Evolutionary conservation across 1,140 invertebrate species (phyloP).

Genomic region (Zeugodacus cucurbitae): DNA sequence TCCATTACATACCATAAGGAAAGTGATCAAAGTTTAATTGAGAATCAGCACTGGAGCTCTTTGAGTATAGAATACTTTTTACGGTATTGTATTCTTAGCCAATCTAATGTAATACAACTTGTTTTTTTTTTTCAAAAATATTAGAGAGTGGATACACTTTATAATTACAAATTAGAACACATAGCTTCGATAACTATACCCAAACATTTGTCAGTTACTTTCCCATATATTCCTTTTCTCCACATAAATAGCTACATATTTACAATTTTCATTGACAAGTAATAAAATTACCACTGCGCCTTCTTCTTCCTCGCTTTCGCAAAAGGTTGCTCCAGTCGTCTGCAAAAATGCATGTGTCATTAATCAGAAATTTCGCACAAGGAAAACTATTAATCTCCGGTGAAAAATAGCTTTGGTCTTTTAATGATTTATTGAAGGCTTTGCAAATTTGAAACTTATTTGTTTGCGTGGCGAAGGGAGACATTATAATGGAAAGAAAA

Average conservation of each 20-base stretch:
- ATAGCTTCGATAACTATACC: no score
- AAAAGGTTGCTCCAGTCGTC: not conserved
- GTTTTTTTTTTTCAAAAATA: no score
- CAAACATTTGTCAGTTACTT: no score
- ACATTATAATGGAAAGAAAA: not conserved
- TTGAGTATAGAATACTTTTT: no score
- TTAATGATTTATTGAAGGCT: constrained; percentile 8
- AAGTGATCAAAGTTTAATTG: no score
- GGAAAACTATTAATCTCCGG: constrained; percentile 22
- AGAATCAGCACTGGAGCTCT: no score
- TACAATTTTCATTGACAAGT: not conserved
- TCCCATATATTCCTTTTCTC: no score
- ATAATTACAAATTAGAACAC: no score
- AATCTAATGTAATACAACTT: no score
- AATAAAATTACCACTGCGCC: not conserved
- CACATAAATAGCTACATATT: not conserved
- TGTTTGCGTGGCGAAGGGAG: not conserved
- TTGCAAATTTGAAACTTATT: not conserved
- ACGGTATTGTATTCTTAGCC: no score
- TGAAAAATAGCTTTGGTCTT: not conserved
- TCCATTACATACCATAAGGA: no score
- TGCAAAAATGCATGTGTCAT: not conserved
- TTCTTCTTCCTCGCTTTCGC: not conserved
- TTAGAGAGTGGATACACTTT: no score
- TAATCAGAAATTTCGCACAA: constrained; percentile 13